phyloP scores from a whole-genome alignment of 2,888 invertebrate species.

The Heliothis peltigera region DNA sequence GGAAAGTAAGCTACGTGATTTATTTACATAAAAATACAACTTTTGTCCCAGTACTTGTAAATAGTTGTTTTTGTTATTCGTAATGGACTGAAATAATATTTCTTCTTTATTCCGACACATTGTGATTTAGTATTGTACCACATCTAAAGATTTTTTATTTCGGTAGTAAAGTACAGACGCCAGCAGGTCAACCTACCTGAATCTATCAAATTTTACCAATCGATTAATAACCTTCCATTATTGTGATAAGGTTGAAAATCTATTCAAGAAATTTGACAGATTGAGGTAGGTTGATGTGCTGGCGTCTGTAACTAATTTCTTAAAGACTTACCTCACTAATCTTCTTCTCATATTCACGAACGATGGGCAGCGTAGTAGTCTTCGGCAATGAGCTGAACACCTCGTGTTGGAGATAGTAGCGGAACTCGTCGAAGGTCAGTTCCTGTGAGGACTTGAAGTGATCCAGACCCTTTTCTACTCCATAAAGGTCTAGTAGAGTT shows the following conservation, averaged over 20 bases:
- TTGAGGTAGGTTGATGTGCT: no score
- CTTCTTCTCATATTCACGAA: conserved; percentile 91
- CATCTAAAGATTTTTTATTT: no score
- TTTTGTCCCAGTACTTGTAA: neutral
- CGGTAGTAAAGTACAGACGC: no score
- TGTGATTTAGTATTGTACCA: no score
- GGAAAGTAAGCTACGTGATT: neutral
- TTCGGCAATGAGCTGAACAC: conserved; percentile 92
- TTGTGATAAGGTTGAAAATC: no score
- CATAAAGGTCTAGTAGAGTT: conserved; percentile 93
- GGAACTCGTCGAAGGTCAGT: conserved; percentile 93
- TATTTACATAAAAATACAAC: neutral
- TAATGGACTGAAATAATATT: no score
- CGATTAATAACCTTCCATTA: no score
- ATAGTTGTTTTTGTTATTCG: neutral
- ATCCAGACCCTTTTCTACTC: conserved; percentile 94
- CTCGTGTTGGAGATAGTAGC: conserved; percentile 93
- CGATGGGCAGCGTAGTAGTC: conserved; percentile 88
- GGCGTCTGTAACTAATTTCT: neutral
- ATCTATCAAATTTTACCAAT: no score
- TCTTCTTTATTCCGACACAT: no score
- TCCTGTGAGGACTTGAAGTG: conserved; percentile 92
- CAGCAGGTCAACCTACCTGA: no score
- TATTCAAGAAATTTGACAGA: no score
- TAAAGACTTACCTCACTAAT: conserved; percentile 91